Evolutionary conservation across 1,140 invertebrate species (phyloP).

Genomic region (Daktulosphaira vitifoliae): DNA sequence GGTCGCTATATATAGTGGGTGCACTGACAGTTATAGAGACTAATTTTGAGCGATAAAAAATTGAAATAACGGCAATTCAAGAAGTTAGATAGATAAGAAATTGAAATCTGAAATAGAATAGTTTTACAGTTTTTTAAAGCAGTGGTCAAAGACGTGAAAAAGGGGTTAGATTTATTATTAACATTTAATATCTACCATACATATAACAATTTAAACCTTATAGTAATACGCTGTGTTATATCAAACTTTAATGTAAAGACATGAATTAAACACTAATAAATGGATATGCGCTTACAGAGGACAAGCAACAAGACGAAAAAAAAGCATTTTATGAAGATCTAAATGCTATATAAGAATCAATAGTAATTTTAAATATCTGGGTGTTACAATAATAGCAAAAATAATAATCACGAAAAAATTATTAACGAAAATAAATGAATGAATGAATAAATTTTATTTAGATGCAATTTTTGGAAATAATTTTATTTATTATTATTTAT

Average conservation of each 20-base stretch:
- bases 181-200: slow-evolving; percentile 6
- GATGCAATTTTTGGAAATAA: too few species aligned
- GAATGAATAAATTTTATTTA: too few species aligned
- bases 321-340: too few species aligned
- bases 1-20: neutral
- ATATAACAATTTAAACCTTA: slow-evolving; percentile 2
- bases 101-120: neutral
- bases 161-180: slow-evolving; percentile 13
- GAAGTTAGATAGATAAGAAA: neutral
- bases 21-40: neutral
- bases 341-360: neutral
- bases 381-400: neutral
- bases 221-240: too few species aligned
- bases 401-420: neutral
- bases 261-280: slow-evolving; percentile 11
- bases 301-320: too few species aligned
- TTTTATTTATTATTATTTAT: too few species aligned
- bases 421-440: too few species aligned
- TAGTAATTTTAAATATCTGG: neutral
- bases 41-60: neutral
- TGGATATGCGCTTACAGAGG: neutral
- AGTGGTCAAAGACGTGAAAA: neutral
- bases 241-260: slow-evolving; percentile 1
- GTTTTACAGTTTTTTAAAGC: neutral
- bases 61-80: neutral